Conservation (phyloP, 2,888 invertebrate genomes). For the Calameuta idolon region DNA sequence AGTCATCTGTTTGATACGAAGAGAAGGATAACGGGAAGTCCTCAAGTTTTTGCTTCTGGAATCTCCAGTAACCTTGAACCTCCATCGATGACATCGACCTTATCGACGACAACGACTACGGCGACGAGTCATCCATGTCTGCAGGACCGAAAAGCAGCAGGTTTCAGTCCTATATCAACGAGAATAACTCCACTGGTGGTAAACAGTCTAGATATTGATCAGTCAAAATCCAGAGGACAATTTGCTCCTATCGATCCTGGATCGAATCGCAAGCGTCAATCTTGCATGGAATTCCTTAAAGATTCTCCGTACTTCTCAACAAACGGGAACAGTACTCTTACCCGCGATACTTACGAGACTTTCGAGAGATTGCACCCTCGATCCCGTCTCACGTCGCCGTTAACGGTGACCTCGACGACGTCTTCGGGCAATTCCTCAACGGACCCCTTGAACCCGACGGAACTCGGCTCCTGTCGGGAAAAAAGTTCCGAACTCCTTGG, state of each 20-base stretch:
- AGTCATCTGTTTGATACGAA: background rate
- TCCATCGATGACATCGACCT: background rate
- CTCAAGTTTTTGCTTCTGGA: background rate
- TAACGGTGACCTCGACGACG: slow-evolving; percentile 14
- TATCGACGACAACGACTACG: background rate
- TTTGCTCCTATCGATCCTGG: slow-evolving; percentile 20
- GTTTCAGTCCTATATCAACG: background rate
- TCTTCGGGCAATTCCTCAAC: slow-evolving; percentile 13
- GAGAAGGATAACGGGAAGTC: background rate
- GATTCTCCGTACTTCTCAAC: background rate
- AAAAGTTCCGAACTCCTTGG: slow-evolving; percentile 45
- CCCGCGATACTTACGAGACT: background rate
- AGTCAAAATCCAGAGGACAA: background rate
- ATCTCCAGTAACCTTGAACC: background rate
- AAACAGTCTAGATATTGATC: background rate
- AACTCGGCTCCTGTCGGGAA: slow-evolving; percentile 8
- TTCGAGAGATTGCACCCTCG: slow-evolving; percentile 13
- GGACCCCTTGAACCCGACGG: slow-evolving; percentile 13
- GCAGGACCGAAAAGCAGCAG: background rate
- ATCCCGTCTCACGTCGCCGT: slow-evolving; percentile 18
- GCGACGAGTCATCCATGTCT: background rate
- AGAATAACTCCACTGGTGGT: background rate
- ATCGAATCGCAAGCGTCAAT: slow-evolving; percentile 19
- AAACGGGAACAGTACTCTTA: background rate
- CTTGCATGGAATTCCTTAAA: slow-evolving; percentile 5